Conservation (phyloP, 2,888 invertebrate species). For the Nesidiocoris tenuis region DNA sequence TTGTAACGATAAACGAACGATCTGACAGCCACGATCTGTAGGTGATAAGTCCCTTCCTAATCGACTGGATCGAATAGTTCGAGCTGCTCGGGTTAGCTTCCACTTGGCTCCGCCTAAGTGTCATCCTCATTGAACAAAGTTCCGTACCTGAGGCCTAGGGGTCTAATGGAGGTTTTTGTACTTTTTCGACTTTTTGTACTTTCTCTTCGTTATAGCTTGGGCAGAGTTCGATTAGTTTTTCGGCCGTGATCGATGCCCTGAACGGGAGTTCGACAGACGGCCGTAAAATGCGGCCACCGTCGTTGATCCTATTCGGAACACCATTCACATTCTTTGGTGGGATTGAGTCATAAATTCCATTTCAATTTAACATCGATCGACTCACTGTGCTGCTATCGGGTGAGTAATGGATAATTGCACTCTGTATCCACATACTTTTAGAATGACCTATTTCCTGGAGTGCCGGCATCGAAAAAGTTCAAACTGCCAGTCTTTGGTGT, state of each 20-base stretch:
- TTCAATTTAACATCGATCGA: not conserved
- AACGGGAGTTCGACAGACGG: not conserved
- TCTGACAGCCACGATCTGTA: not conserved
- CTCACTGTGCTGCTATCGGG: too few relatives aligned
- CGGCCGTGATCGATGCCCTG: conserved; percentile 8
- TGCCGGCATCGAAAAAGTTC: too few relatives aligned
- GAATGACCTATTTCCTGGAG: too few relatives aligned
- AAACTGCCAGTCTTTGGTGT: too few relatives aligned
- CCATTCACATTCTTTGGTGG: not conserved
- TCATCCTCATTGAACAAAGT: not conserved
- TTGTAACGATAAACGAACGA: not conserved
- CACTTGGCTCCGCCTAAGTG: not conserved
- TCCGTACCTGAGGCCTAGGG: not conserved
- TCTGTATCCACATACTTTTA: too few relatives aligned
- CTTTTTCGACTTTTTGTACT: not conserved
- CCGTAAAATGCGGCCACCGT: not conserved
- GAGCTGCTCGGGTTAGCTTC: not conserved
- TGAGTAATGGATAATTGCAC: too few relatives aligned
- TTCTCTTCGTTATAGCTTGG: conserved; percentile 7
- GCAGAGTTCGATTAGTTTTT: conserved; percentile 16
- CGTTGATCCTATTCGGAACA: not conserved
- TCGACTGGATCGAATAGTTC: not conserved
- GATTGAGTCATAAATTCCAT: not conserved
- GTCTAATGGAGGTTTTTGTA: not conserved
- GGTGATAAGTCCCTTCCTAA: not conserved